Conservation (phyloP, 2,888 invertebrate genomes). For the Troides aeacus region DNA sequence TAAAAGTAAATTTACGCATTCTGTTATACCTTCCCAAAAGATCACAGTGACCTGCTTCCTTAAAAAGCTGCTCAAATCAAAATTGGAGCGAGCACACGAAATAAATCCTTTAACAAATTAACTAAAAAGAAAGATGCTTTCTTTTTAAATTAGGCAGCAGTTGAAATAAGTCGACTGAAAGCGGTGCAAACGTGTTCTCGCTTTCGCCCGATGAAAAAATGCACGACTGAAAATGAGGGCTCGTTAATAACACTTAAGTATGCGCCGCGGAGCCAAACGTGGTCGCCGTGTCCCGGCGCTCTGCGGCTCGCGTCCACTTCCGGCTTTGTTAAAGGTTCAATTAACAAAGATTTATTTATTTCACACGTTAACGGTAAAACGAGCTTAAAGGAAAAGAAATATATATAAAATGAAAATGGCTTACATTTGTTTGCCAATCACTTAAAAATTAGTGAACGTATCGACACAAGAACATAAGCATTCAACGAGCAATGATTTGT, state of each 20-base stretch:
- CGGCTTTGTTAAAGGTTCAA: no score
- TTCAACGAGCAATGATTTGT: no score
- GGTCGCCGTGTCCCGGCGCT: neutral
- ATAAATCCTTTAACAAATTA: slow-evolving; percentile 13
- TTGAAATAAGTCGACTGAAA: slow-evolving; percentile 38
- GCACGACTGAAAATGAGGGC: slow-evolving; percentile 12
- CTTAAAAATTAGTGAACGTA: no score
- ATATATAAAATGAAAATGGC: no score
- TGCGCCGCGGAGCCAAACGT: neutral
- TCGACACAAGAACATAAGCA: no score
- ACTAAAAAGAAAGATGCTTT: neutral
- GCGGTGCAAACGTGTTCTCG: slow-evolving; percentile 16
- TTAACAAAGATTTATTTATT: no score
- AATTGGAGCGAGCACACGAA: neutral
- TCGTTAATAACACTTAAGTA: slow-evolving; percentile 28
- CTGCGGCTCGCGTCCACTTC: neutral
- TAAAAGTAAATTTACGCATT: neutral
- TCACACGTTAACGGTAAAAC: no score
- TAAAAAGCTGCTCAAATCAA: neutral
- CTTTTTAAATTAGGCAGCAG: neutral
- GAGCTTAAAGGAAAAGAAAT: no score
- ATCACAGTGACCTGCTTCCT: slow-evolving; percentile 11
- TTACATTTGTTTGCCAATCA: no score
- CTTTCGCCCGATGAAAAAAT: slow-evolving; percentile 26
- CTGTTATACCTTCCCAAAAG: neutral